Conservation (phyloP, 1,140 invertebrate genomes). For the Campoletis sonorensis region DNA sequence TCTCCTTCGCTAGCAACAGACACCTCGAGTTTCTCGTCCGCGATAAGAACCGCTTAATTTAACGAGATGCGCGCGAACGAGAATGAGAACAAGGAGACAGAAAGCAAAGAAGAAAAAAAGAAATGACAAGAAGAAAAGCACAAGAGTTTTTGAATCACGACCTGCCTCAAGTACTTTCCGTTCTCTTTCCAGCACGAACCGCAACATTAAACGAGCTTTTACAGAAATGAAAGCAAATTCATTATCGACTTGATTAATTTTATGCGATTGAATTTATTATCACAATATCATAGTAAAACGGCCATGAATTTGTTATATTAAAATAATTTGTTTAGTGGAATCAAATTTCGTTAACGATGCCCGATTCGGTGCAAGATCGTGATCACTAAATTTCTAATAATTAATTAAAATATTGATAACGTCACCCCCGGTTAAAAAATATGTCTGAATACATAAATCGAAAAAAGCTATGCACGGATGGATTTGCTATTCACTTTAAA, state of each 20-base stretch:
- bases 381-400: neutral
- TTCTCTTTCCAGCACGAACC: slow-evolving; percentile 49
- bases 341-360: no score
- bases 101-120: neutral
- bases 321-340: no score
- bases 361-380: no score
- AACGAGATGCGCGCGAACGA: slow-evolving; percentile 41
- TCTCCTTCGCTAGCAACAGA: neutral
- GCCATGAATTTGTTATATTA: no score
- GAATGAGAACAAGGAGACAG: slow-evolving; percentile 10
- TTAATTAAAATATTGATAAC: neutral
- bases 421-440: no score
- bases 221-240: neutral
- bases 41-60: slow-evolving; percentile 48
- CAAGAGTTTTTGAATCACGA: slow-evolving; percentile 47
- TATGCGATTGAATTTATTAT: no score
- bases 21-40: slow-evolving; percentile 44
- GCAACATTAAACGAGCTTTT: neutral
- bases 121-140: neutral
- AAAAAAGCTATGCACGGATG: neutral
- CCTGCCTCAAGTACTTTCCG: slow-evolving; percentile 55
- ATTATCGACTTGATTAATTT: neutral
- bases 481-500: neutral
- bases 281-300: no score
- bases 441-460: neutral